These are phyloP conservation scores for Brenthis hecate DNA, from an alignment of 2,888 invertebrate genomes.

Conservation along the genomic window DNA sequence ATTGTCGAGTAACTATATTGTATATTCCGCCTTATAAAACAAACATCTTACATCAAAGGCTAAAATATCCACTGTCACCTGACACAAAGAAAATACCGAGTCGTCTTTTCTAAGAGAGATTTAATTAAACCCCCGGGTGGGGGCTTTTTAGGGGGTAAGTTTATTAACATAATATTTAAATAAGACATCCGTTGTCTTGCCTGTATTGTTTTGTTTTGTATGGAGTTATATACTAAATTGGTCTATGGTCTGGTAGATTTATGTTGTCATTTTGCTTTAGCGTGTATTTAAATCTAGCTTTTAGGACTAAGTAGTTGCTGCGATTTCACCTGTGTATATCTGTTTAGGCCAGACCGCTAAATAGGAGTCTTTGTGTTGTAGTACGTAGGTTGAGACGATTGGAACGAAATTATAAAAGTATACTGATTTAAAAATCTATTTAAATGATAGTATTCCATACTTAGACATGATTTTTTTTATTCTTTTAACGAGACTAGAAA, in stretches of 20 bases:
- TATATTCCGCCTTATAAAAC: constrained; percentile 23
- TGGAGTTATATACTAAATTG: constrained; percentile 9
- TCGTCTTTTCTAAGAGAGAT: constrained; percentile 68
- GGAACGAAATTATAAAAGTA: too few relatives aligned
- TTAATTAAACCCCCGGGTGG: constrained; percentile 69
- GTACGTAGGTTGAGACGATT: too few relatives aligned
- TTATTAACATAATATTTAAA: constrained; percentile 81
- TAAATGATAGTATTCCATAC: too few relatives aligned
- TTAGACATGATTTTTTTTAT: too few relatives aligned
- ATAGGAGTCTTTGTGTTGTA: too few relatives aligned
- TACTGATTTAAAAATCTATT: too few relatives aligned
- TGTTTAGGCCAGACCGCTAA: too few relatives aligned
- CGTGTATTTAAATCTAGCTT: not conserved
- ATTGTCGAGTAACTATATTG: too few relatives aligned
- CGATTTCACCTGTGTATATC: too few relatives aligned
- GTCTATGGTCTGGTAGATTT: constrained; percentile 10
- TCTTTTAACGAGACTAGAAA: too few relatives aligned
- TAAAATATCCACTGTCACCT: constrained; percentile 45
- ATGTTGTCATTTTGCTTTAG: constrained; percentile 8
- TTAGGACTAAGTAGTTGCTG: not conserved
- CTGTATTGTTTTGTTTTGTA: constrained; percentile 25
- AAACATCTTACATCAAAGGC: constrained; percentile 30
- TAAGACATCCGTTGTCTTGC: constrained; percentile 45
- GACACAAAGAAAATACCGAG: constrained; percentile 72
- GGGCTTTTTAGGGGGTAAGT: constrained; percentile 53